Evolutionary conservation across 2,888 invertebrate genomes (phyloP), one percentile per base, ranked within the genome.

Genomic region (Opisthograptis luteolata): DNA sequence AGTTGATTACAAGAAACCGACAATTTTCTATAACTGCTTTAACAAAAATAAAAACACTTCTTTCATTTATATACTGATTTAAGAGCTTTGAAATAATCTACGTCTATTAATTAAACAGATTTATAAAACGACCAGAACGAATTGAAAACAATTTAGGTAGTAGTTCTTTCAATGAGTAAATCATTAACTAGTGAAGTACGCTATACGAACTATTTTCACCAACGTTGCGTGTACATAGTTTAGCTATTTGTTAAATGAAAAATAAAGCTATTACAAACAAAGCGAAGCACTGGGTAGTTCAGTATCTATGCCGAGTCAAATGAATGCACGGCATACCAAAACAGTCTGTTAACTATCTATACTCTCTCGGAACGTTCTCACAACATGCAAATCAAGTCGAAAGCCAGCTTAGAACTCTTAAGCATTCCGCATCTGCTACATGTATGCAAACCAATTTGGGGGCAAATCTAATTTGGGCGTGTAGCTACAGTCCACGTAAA

Each of bases 381-480:
- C 56, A 60, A 53, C 58, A 60, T 62, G 58, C 58, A 60, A 62
- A 62, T 58, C 55, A 48, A 58, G 50, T 56, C 48, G 54, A 49
- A 51, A 58, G 58, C 56, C 50, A 58, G 52, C 40, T 56, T 55
- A 60, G 60, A 60, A 62, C 62, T 62, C 62, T 62, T 62, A 62
- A 54, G 57, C 62, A 62, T 60, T 55, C 60, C 58, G 48, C 64
- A 64, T 64, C 68, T 63, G 64, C 65, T 66, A 69, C 72, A 69
- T 70, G 70, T 72, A 71, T 70, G 70, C 73, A 72, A 73, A 79
- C 74, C 79, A 85, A 85, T 84, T 85, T 80, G 65, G 69, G 68
- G 67, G 68, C 69, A 65, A 78, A 79, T 81, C 75, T 85, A 86
- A 88, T 87, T 86, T 82, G 70, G 75, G 68, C 70, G 68, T 73